Percentiles rank a stretch among this genome's conserved stretches.
Evolutionary conservation across 2,113 vertebrate species (phyloP).

Genomic region (Mungos mungo): DNA sequence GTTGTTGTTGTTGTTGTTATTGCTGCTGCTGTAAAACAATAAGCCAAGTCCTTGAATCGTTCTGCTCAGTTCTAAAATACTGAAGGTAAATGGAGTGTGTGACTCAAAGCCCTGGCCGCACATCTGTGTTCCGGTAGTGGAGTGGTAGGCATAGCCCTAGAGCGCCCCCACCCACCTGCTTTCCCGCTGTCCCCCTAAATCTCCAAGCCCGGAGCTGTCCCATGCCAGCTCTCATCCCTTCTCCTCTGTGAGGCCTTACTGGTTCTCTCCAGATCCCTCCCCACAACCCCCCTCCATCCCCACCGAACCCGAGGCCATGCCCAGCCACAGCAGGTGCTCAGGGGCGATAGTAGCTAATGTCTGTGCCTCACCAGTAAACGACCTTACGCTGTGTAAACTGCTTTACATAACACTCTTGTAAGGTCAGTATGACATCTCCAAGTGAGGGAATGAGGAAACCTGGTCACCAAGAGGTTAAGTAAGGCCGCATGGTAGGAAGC

Average conservation of each 20-base stretch:
- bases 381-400: rapidly evolving
- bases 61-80: neutral
- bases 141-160: rapidly evolving
- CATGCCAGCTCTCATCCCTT: neutral
- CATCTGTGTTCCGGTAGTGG: rapidly evolving
- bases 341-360: neutral
- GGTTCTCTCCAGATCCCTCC: neutral
- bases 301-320: neutral
- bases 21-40: neutral
- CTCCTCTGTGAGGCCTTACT: neutral
- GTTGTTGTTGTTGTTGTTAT: too few species aligned
- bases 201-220: neutral
- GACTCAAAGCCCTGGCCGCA: neutral
- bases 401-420: rapidly evolving
- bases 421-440: too few species aligned
- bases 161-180: neutral
- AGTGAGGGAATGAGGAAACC: neutral
- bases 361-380: neutral
- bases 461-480: neutral
- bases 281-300: too few species aligned
- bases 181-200: neutral
- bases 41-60: neutral
- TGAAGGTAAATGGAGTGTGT: neutral
- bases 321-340: neutral
- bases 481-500: neutral